phyloP scores from a whole-genome alignment of 2,888 invertebrate species.

The Myopa tessellatipennis region DNA sequence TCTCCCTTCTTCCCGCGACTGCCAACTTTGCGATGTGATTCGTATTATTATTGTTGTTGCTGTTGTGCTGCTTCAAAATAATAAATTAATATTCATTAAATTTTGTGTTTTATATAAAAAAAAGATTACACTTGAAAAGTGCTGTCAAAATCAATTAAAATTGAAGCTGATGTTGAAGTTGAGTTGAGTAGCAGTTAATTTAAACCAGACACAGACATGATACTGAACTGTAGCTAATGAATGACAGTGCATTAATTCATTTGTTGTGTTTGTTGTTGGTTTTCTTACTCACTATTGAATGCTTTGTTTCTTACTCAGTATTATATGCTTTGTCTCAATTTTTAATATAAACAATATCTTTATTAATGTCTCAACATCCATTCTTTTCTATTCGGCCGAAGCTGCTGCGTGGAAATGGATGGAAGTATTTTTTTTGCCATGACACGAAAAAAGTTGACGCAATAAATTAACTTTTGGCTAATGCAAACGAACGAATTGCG shows the following conservation, averaged over 20 bases:
- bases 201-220: not conserved
- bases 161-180: not conserved
- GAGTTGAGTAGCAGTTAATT: not conserved
- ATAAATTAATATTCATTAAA: conserved; percentile 28
- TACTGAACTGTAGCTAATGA: not conserved
- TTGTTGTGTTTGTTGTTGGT: not conserved
- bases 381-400: not conserved
- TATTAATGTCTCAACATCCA: conserved; percentile 18
- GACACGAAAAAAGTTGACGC: conserved; percentile 23
- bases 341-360: conserved; percentile 21
- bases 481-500: conserved; percentile 57
- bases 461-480: conserved; percentile 33
- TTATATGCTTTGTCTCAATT: not conserved
- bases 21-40: not conserved
- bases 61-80: not conserved
- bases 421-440: not conserved
- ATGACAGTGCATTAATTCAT: not conserved
- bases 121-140: not conserved
- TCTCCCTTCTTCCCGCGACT: not conserved
- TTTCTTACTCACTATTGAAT: not conserved
- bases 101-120: not conserved
- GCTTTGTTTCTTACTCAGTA: not conserved
- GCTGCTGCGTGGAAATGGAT: not conserved
- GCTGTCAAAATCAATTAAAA: conserved; percentile 20
- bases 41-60: not conserved